Conservation (phyloP, 64 coral and sea anemone species). For the Pocillopora damicornis region DNA sequence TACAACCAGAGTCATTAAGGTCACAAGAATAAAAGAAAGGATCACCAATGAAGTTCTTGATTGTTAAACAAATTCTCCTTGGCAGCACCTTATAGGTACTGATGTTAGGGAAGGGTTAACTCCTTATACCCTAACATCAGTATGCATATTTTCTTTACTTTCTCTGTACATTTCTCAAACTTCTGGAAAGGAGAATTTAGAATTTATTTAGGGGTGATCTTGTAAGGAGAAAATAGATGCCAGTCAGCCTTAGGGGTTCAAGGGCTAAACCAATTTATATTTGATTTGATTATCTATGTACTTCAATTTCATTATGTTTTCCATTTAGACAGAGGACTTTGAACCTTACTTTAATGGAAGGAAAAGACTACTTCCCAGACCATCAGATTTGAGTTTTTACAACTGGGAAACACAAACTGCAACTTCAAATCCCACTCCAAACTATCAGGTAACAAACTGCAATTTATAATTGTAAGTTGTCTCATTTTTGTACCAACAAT, state of each 20-base stretch:
- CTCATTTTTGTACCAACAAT: background rate
- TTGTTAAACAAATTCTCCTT: too few species aligned
- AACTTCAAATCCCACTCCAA: conserved; percentile 95
- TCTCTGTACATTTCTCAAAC: too few species aligned
- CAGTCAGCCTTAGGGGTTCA: too few species aligned
- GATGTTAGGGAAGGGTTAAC: too few species aligned
- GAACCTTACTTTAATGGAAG: conserved; percentile 93
- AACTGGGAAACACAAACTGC: conserved; percentile 99
- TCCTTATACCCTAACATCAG: too few species aligned
- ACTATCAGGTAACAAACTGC: conserved; percentile 71
- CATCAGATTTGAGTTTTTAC: conserved; percentile 97
- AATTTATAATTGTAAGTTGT: background rate
- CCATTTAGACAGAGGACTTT: conserved; percentile 85
- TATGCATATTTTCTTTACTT: too few species aligned
- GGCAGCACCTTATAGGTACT: background rate
- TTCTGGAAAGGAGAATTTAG: too few species aligned
- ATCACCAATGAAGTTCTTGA: too few species aligned
- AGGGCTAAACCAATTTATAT: background rate
- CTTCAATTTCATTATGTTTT: background rate
- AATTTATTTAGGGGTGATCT: too few species aligned
- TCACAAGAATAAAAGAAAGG: too few species aligned
- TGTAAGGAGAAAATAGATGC: too few species aligned
- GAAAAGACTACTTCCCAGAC: conserved; percentile 79
- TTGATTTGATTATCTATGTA: background rate
- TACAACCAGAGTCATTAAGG: too few species aligned